These are phyloP conservation scores for Astropecten irregularis DNA, from an alignment of 53 echinoderm and acorn worm species.

Conservation along the genomic window DNA sequence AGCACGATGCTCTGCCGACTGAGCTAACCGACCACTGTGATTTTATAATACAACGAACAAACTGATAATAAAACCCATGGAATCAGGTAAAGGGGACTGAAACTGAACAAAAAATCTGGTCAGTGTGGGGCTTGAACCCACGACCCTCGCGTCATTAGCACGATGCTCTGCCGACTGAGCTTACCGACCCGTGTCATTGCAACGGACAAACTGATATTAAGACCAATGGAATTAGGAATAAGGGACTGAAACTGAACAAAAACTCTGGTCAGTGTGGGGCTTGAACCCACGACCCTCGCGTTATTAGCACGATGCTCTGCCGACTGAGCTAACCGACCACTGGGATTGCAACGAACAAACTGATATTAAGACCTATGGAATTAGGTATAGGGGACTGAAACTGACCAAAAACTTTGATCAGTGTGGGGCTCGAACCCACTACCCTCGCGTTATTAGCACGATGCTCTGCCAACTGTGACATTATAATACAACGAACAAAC, in stretches of 20 bases:
- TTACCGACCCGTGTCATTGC: too few relatives aligned
- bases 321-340: conserved; percentile 71
- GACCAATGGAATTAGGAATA: too few relatives aligned
- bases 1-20: conserved; percentile 77
- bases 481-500: too few relatives aligned
- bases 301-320: conserved; percentile 77
- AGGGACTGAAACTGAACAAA: too few relatives aligned
- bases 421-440: conserved; percentile 67
- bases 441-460: conserved; percentile 76
- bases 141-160: conserved; percentile 73
- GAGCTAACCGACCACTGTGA: conserved; percentile 70
- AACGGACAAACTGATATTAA: too few relatives aligned
- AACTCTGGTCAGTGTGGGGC: conserved; percentile 56
- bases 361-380: too few relatives aligned
- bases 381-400: too few relatives aligned
- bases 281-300: conserved; percentile 72
- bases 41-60: too few relatives aligned
- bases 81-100: too few relatives aligned
- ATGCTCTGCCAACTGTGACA: conserved; percentile 76
- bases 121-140: conserved; percentile 67
- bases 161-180: conserved; percentile 77
- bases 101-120: conserved; percentile 10
- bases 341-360: too few relatives aligned
- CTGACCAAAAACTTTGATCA: too few relatives aligned
- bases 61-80: too few relatives aligned